A percentile compares a stretch with the other conserved stretches of the same genome.
Evolutionary conservation across 2,888 invertebrate genomes (phyloP).

Genomic region (Nomada hirtipes): DNA sequence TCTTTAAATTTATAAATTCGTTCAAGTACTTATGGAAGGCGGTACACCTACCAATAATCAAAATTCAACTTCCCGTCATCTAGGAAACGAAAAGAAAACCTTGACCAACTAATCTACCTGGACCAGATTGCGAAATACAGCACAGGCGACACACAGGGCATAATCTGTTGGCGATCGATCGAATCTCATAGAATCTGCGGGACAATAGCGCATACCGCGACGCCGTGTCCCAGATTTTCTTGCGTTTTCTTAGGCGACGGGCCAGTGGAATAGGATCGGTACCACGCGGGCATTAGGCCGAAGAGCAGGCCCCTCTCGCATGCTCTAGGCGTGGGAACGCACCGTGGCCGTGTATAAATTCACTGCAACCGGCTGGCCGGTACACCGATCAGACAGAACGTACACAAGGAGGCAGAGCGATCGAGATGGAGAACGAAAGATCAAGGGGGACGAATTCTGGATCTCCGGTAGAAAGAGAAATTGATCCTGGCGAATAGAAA

Average conservation of each 20-base stretch:
- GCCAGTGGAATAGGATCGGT: constrained; percentile 61
- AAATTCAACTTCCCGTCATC: too few species aligned
- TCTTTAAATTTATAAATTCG: too few species aligned
- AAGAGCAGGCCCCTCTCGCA: constrained; percentile 68
- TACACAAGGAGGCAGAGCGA: constrained; percentile 43
- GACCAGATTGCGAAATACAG: background rate
- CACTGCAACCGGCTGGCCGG: constrained; percentile 67
- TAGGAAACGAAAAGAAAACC: background rate
- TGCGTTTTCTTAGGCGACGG: constrained; percentile 63
- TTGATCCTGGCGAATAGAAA: background rate
- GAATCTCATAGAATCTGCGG: constrained; percentile 17
- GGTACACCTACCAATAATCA: too few species aligned
- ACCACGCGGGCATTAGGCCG: constrained; percentile 66
- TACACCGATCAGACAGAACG: constrained; percentile 31
- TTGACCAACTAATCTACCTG: too few species aligned
- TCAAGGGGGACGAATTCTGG: constrained; percentile 7
- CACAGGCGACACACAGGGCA: background rate
- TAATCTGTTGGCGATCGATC: constrained; percentile 6
- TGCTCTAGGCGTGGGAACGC: constrained; percentile 82
- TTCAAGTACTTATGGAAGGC: too few species aligned
- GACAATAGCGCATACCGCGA: constrained; percentile 59
- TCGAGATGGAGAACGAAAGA: constrained; percentile 39
- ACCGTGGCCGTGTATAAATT: constrained; percentile 81
- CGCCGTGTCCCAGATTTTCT: constrained; percentile 70
- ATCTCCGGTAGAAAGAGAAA: constrained; percentile 28